A percentile compares a stretch with the other conserved stretches of the same genome.
Conservation (phyloP, 2,888 invertebrate genomes). For the Panopea generosa region DNA sequence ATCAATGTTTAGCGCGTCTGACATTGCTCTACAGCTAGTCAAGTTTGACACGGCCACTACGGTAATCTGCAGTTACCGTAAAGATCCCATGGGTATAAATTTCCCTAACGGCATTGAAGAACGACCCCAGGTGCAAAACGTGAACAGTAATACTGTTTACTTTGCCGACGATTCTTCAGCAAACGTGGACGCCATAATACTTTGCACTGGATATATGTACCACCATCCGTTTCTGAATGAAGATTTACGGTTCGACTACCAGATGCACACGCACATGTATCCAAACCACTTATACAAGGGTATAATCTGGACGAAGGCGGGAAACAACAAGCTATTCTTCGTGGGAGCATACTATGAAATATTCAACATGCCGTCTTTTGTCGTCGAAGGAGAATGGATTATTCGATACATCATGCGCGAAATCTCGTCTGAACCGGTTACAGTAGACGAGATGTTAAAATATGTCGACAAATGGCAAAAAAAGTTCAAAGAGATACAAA, state of each 20-base stretch:
- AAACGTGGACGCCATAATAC: constrained; percentile 40
- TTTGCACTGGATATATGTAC: constrained; percentile 51
- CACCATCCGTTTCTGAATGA: constrained; percentile 38
- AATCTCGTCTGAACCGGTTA: not conserved
- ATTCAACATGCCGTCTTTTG: constrained; percentile 2
- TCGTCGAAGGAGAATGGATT: constrained; percentile 11
- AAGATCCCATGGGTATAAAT: constrained; percentile 45
- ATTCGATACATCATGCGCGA: not conserved
- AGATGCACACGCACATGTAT: too few species aligned
- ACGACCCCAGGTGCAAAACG: constrained; percentile 26
- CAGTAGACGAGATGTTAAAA: not conserved
- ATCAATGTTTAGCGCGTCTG: constrained; percentile 44
- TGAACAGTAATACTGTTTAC: constrained; percentile 27
- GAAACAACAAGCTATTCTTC: too few species aligned
- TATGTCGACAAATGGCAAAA: not conserved
- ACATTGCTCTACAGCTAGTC: constrained; percentile 42
- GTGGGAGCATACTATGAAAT: too few species aligned
- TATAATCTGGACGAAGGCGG: too few species aligned
- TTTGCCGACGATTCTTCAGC: constrained; percentile 44
- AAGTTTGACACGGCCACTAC: constrained; percentile 43
- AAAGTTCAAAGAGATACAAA: not conserved
- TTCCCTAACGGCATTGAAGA: constrained; percentile 52
- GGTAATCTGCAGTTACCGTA: constrained; percentile 25
- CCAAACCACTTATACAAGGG: too few species aligned
- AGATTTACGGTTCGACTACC: too few species aligned